Base-by-base conservation (phyloP, 2,797 vertebrate species). In the Luscinia luscinia region DNA sequence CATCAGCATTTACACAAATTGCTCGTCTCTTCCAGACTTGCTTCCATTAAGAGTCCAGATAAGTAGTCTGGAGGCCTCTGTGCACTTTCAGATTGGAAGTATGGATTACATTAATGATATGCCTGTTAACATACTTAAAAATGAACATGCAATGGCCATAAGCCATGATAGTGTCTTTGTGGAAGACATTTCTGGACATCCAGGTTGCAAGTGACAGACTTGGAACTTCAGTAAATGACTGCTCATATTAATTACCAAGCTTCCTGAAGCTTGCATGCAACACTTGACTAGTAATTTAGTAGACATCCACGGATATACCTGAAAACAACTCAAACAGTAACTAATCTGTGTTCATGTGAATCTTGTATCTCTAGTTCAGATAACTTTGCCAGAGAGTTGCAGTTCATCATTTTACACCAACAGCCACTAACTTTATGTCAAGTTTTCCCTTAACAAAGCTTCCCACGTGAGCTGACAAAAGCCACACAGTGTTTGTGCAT, bases 301-400 rank as follows among this genome's bases (percentile, higher is more conserved):
- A 66, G n/a, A 49, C 5, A 62, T 9, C 40, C 12, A 55, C 2
- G 8, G 13, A 48, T 11, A 57, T 1, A 2, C 32, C 67, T 64
- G 40, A 55, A 74, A 95, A 24, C 6, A 24, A 26, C 38, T 94
- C 58, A 40, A 70, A 20, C 4, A 32, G 23, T 34, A 84, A 20
- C 18, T 58, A 15, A 15, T 28, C 18, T 28, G 41, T 2, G 2
- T 6, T 22, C 27, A 9, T 0, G 6, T 45, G 41, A 36, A 43
- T 30, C 61, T 28, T 64, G 38, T 24, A 18, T 14, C 40, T 74
- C 49, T 28, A 36, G 16, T 30, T 72, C 54, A 54, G 11, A 52
- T 52, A 76, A 28, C 36, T 45, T 41, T 6, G 5, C 38, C 49
- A 51, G 26, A 57, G 2, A 66, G 34, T 0, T 61, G 23, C 32